Conservation (phyloP, 1,140 invertebrate genomes). For the Pristionchus pacificus region DNA sequence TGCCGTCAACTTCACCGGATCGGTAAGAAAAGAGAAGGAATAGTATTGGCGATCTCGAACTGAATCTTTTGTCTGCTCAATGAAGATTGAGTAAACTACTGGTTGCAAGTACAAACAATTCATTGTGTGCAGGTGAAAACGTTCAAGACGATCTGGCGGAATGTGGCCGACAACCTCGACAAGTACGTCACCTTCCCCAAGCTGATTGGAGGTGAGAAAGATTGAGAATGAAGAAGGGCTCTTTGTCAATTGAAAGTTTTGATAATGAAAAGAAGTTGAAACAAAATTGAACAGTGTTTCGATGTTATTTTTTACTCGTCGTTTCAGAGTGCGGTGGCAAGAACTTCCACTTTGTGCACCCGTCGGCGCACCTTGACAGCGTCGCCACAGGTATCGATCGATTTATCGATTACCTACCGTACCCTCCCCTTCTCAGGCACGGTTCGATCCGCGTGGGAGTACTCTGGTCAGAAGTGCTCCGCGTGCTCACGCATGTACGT, state of each 20-base stretch:
- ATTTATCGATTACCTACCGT: not conserved
- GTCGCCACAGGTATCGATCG: slow-evolving; percentile 67
- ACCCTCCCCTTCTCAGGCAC: slow-evolving; percentile 62
- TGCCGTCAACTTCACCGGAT: slow-evolving; percentile 95
- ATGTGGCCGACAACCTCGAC: slow-evolving; percentile 82
- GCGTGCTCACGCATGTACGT: slow-evolving; percentile 94
- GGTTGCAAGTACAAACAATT: not conserved
- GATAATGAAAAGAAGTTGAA: too few species aligned
- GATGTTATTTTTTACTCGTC: too few species aligned
- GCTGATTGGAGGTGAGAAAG: slow-evolving; percentile 73
- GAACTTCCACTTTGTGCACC: slow-evolving; percentile 96
- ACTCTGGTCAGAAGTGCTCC: slow-evolving; percentile 94
- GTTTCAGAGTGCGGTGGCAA: slow-evolving; percentile 90
- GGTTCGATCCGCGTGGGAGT: slow-evolving; percentile 86
- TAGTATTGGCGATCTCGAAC: too few species aligned
- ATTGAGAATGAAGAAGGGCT: too few species aligned
- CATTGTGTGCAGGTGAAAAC: slow-evolving; percentile 65
- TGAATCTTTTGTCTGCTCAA: too few species aligned
- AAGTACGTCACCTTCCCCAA: slow-evolving; percentile 85
- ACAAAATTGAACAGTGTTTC: too few species aligned
- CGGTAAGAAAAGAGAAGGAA: too few species aligned
- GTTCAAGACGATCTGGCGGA: slow-evolving; percentile 85
- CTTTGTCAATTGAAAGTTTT: slow-evolving; percentile 2
- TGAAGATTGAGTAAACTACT: too few species aligned
- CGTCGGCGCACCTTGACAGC: slow-evolving; percentile 76